A percentile compares a stretch with the other conserved stretches of the same genome.
phyloP scores from a whole-genome alignment of 2,113 vertebrate species.

The Pollachius pollachius region DNA sequence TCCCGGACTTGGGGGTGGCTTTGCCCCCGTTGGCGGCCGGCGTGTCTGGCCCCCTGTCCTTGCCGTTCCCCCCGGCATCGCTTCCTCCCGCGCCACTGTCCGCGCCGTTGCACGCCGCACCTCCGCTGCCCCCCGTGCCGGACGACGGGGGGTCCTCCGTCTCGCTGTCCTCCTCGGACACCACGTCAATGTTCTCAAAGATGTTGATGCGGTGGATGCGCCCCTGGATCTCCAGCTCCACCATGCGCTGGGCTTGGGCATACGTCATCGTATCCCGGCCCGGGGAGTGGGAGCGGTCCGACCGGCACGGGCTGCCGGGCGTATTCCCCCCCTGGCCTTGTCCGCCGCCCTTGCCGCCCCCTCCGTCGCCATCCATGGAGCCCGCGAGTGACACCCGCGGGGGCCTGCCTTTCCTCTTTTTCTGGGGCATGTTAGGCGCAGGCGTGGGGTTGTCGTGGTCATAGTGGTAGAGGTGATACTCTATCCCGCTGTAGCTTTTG shows the following conservation, averaged over 20 bases:
- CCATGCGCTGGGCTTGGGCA: slow-evolving; percentile 95
- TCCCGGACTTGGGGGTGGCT: slow-evolving; percentile 87
- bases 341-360: slow-evolving; percentile 67
- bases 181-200: slow-evolving; percentile 94
- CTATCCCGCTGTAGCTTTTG: slow-evolving; percentile 98
- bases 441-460: slow-evolving; percentile 95
- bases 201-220: slow-evolving; percentile 96
- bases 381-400: slow-evolving; percentile 72
- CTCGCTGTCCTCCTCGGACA: slow-evolving; percentile 93
- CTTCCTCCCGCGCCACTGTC: slow-evolving; percentile 66
- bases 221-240: slow-evolving; percentile 94
- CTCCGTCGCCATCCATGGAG: slow-evolving; percentile 66
- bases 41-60: slow-evolving; percentile 83
- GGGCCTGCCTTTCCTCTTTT: slow-evolving; percentile 94
- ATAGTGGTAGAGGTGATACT: slow-evolving; percentile 98
- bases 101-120: slow-evolving; percentile 67
- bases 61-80: slow-evolving; percentile 77
- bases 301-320: slow-evolving; percentile 85
- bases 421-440: slow-evolving; percentile 83
- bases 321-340: slow-evolving; percentile 58
- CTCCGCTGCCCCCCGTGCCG: slow-evolving; percentile 46
- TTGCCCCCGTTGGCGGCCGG: slow-evolving; percentile 78
- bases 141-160: slow-evolving; percentile 78
- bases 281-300: slow-evolving; percentile 88
- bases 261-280: slow-evolving; percentile 95